Base-by-base conservation (phyloP, 2,797 vertebrate species). In the Buceros bicornis region DNA sequence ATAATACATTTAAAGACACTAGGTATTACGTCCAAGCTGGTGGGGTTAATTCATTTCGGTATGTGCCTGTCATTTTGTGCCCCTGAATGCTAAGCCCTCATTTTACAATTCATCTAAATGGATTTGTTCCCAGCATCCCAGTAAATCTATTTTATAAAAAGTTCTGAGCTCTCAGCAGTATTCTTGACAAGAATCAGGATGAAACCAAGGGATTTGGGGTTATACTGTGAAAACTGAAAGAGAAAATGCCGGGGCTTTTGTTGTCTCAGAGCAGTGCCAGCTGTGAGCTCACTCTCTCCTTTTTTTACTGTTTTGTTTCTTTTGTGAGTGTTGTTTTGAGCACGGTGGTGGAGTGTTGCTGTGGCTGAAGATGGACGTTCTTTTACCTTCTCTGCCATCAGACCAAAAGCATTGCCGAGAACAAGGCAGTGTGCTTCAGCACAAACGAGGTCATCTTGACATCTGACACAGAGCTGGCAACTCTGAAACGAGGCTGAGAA, bases 41-140 rank as follows among this genome's bases (percentile, higher is more conserved):
- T 86, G 85, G 29, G 91, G 91, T 95, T 96, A 94, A 93, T 93
- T 96, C 87, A 82, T 95, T 96, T 91, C 96, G 93, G 51, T 64
- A 16, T 66, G 67, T 85, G 91, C 85, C 74, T 87, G 82, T 95
- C 91, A 82, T 94, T 97, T 82, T 60, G 40, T 82, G 91, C 67
- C 67, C 50, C 64, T 56, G 78, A 89, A 95, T 73, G 82, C 74
- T 85, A 85, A 97, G 67, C 72, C 64, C 67, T 95, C 56, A 37
- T 89, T 97, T 97, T 85, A 48, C 74, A 91, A 90, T 96, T 97
- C 87, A 72, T 89, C 82, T 94, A 91, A 96, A 93, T 95, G 87
- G 84, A 91, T 95, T 95, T 86, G 87, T 70, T 91, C 92, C 40
- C 54, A 79, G 62, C 69, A 91, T 77, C 74, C 42, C 51, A 50